These are phyloP conservation scores for Barypeithes pellucidus DNA, from an alignment of 2,888 invertebrate species.

Conservation along the genomic window DNA sequence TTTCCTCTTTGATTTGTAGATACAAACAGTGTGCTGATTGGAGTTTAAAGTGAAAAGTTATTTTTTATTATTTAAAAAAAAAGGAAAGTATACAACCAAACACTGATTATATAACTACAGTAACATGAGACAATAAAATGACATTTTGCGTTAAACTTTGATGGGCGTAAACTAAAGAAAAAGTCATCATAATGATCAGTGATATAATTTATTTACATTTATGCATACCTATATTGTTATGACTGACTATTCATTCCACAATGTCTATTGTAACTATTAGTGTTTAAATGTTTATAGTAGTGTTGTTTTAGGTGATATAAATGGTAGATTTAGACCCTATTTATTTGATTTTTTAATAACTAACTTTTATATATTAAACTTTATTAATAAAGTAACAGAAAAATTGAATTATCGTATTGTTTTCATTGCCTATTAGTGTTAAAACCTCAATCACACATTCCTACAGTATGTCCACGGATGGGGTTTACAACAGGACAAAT, in stretches of 20 bases:
- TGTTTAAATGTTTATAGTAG: conserved; percentile 6
- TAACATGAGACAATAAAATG: too few relatives aligned
- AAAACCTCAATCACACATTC: too few relatives aligned
- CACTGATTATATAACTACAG: too few relatives aligned
- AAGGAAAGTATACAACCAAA: too few relatives aligned
- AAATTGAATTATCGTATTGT: too few relatives aligned
- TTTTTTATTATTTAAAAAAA: too few relatives aligned
- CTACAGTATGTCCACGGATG: too few relatives aligned
- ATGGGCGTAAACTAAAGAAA: conserved; percentile 13
- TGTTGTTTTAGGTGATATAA: conserved; percentile 11
- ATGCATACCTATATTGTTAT: background rate
- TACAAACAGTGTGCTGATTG: conserved; percentile 1
- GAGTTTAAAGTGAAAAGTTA: background rate
- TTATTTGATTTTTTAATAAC: conserved; percentile 33
- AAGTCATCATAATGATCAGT: conserved; percentile 36
- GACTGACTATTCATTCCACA: conserved; percentile 28
- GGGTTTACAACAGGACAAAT: too few relatives aligned
- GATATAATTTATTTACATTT: conserved; percentile 33
- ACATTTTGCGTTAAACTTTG: conserved; percentile 14
- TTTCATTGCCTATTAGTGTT: too few relatives aligned
- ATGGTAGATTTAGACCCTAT: conserved; percentile 18
- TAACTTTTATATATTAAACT: conserved; percentile 7
- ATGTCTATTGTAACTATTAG: conserved; percentile 14
- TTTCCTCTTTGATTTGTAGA: conserved; percentile 67
- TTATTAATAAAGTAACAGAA: conserved; percentile 27